Evolutionary conservation across 2,113 vertebrate species (phyloP), one percentile per base, ranked within the genome.

Genomic region (Microcebus murinus): DNA sequence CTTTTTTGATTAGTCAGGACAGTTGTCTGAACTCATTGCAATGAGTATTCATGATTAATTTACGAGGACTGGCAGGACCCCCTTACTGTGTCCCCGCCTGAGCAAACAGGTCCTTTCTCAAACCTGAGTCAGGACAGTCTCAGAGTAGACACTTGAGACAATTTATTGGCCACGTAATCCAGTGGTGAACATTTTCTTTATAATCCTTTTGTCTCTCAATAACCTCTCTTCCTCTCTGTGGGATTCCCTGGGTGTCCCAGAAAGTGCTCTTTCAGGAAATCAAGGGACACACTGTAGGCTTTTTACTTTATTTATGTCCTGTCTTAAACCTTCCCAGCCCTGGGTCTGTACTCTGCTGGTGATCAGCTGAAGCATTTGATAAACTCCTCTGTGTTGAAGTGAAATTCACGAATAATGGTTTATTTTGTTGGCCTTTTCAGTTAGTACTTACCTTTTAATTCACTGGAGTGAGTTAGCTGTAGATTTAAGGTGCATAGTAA

Each of bases 371-470:
- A 67, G 59, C 83, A 50, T 61, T 65, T 73, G 81, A 65, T 80
- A 59, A 91, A 59, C 45, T 55, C 18, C 11, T 89, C 8, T 52
- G 10, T 70, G 10, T 50, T 48, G 52, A 96, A 77, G 45, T 65
- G 39, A 83, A 86, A 65, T 92, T 97, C 21, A 59, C 79, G 67
- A 29, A 65, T 67, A 65, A 21, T 52, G 34, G 29, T 23, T 90
- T 77, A 89, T 85, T 95, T 94, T 86, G 45, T 88, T 57, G 13
- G 45, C 29, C 34, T 31, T 71, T 95, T 36, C 15, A 77, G 61
- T 85, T 93, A 57, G 52, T 48, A 23, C 48, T 92, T 39, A 80
- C 12, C 45, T 63, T 87, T 74, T 74, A 82, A 45, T 57, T 90
- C 70, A 94, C 31, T 23, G 29, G 79, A 70, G 4, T 73, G 50